Evolutionary conservation across 2,888 invertebrate genomes (phyloP).

Genomic region (Scaptomyza polygonia): DNA sequence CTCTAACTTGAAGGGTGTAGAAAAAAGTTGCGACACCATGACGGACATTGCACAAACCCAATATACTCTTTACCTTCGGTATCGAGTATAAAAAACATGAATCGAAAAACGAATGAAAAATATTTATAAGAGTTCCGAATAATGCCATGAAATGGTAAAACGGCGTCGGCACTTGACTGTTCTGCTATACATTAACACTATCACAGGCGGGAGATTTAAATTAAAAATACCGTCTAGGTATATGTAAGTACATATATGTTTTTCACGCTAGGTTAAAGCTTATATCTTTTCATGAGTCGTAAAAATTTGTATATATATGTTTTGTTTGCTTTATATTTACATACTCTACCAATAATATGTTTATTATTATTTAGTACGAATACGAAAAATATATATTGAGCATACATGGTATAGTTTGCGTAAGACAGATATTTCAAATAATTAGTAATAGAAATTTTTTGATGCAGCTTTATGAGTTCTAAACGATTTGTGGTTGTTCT

Average conservation of each 20-base stretch:
- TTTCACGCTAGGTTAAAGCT: constrained; percentile 22
- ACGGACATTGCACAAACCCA: no score
- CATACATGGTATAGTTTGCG: constrained; percentile 20
- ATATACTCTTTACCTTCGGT: no score
- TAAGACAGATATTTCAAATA: constrained; percentile 37
- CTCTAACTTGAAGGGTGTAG: no score
- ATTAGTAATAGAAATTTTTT: constrained; percentile 41
- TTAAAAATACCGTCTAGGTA: constrained; percentile 39
- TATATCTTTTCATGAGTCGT: background rate
- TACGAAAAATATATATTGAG: constrained; percentile 22
- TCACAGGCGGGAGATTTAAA: constrained; percentile 76
- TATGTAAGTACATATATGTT: constrained; percentile 10
- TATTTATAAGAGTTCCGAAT: constrained; percentile 43
- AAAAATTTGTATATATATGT: constrained; percentile 27
- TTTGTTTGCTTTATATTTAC: background rate
- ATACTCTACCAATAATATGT: no score
- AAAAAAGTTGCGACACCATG: no score
- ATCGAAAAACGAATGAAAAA: constrained; percentile 44
- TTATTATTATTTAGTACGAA: constrained; percentile 48
- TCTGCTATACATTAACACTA: constrained; percentile 63
- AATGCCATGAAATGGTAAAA: constrained; percentile 37
- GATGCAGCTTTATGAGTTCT: constrained; percentile 63
- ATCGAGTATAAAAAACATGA: constrained; percentile 53
- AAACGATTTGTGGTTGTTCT: constrained; percentile 30
- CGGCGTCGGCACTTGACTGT: constrained; percentile 34